A percentile compares a stretch with the other conserved stretches of the same genome.
phyloP scores from a whole-genome alignment of 2,797 vertebrate species.

The Helostoma temminkii region DNA sequence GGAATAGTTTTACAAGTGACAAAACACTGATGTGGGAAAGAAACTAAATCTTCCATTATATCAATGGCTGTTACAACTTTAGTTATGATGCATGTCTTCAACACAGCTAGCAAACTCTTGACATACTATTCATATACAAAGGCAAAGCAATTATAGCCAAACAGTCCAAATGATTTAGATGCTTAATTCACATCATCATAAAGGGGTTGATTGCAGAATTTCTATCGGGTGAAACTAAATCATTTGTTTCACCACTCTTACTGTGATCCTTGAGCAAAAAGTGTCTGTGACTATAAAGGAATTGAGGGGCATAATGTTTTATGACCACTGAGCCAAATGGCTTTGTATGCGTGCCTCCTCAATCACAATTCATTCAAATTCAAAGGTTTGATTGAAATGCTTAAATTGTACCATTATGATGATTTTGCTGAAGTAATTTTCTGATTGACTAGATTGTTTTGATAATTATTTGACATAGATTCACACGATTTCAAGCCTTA shows the following conservation, averaged over 20 bases:
- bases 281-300: conserved; percentile 70
- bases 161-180: conserved; percentile 75
- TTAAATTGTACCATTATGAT: conserved; percentile 75
- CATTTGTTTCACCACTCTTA: conserved; percentile 63
- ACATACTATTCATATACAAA: conserved; percentile 77
- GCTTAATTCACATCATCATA: conserved; percentile 74
- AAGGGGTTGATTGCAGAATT: conserved; percentile 78
- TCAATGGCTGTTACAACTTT: conserved; percentile 67
- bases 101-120: conserved; percentile 74
- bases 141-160: conserved; percentile 78
- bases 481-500: conserved; percentile 36
- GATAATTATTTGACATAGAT: conserved; percentile 77
- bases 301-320: conserved; percentile 75
- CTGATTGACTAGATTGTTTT: conserved; percentile 67
- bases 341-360: conserved; percentile 75
- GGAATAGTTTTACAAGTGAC: conserved; percentile 69
- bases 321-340: conserved; percentile 70
- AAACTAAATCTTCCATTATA: conserved; percentile 65
- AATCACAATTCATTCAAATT: conserved; percentile 80
- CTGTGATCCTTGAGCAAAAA: conserved; percentile 59
- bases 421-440: conserved; percentile 79
- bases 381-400: conserved; percentile 75
- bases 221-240: conserved; percentile 66
- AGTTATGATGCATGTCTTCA: conserved; percentile 76
- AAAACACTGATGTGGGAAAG: conserved; percentile 64